These are phyloP conservation scores for Enteromius treurensis DNA, from an alignment of 2,797 vertebrate genomes.

Conservation along the genomic window DNA sequence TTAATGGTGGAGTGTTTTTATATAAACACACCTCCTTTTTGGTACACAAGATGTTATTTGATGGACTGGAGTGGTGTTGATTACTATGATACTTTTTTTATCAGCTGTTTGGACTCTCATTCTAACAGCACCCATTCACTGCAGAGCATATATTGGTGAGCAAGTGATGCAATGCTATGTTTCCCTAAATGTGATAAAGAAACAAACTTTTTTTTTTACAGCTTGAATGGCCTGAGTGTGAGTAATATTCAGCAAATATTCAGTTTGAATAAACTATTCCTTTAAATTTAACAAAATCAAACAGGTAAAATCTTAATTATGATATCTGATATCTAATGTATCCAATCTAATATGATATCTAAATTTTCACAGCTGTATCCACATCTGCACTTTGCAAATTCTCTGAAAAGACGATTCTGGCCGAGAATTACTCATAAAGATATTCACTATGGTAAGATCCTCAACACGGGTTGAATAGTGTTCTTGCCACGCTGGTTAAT, in stretches of 20 bases:
- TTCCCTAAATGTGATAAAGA: not conserved
- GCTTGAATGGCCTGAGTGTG: not conserved
- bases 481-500: constrained; percentile 11
- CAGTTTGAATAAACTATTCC: not conserved
- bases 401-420: not conserved
- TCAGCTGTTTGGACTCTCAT: not conserved
- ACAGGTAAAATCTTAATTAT: not conserved
- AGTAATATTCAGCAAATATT: not conserved
- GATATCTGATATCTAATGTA: not conserved
- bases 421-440: not conserved
- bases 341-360: not conserved
- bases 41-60: not conserved
- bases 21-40: not conserved
- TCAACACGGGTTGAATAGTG: not conserved
- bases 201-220: not conserved
- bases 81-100: not conserved
- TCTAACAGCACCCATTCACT: not conserved
- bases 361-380: constrained; percentile 12
- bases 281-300: not conserved
- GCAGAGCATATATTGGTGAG: not conserved
- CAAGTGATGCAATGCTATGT: not conserved
- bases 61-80: not conserved
- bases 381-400: constrained; percentile 1
- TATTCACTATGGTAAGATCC: not conserved
- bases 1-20: not conserved